Percentiles rank a stretch among this genome's conserved stretches.
Evolutionary conservation across 2,888 invertebrate genomes (phyloP).

Genomic region (Zonitis immaculata): DNA sequence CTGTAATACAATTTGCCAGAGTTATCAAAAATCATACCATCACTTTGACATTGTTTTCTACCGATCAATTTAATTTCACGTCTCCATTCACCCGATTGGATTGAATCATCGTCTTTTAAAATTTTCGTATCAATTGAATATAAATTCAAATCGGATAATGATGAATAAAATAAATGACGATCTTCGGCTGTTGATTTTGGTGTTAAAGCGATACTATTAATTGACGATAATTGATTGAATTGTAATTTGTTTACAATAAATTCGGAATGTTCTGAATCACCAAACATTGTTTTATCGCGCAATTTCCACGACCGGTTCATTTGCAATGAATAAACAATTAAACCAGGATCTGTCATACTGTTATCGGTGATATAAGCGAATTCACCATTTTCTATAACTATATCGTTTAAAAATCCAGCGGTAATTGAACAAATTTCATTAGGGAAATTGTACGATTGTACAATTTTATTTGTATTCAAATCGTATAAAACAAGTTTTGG

Average conservation of each 20-base stretch:
- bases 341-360: conserved; percentile 62
- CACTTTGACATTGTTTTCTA: conserved; percentile 62
- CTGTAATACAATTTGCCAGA: conserved; percentile 63
- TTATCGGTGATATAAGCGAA: conserved; percentile 70
- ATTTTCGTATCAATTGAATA: conserved; percentile 60
- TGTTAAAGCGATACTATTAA: conserved; percentile 69
- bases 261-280: conserved; percentile 54
- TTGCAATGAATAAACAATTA: conserved; percentile 63
- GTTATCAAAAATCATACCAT: conserved; percentile 64
- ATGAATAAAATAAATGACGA: conserved; percentile 35
- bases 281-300: conserved; percentile 62
- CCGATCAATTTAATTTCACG: conserved; percentile 30
- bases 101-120: conserved; percentile 55
- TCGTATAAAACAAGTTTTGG: conserved; percentile 65
- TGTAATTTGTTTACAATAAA: conserved; percentile 56
- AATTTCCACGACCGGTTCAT: conserved; percentile 66
- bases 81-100: conserved; percentile 34
- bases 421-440: conserved; percentile 53
- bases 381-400: conserved; percentile 65
- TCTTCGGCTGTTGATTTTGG: conserved; percentile 43
- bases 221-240: conserved; percentile 54
- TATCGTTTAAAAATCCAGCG: conserved; percentile 62
- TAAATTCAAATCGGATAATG: conserved; percentile 43
- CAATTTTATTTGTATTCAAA: conserved; percentile 54
- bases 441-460: conserved; percentile 59